Evolutionary conservation across 2,888 invertebrate genomes (phyloP).

Genomic region (Noctua comes): DNA sequence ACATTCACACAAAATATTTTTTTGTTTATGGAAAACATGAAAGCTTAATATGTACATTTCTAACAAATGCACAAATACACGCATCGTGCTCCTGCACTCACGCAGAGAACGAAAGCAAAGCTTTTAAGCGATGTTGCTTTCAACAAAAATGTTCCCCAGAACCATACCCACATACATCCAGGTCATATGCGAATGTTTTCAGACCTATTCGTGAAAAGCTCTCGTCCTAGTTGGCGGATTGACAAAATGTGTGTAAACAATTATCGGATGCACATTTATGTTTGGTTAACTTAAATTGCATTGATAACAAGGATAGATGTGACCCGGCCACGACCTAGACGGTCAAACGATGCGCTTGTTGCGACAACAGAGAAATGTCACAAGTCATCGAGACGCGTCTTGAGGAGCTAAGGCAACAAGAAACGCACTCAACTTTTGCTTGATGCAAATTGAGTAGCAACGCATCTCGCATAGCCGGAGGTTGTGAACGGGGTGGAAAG

Average conservation of each 20-base stretch:
- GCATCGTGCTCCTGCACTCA: not conserved
- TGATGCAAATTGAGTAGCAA: not conserved
- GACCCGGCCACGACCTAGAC: not conserved
- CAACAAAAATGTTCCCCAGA: slow-evolving; percentile 18
- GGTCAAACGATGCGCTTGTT: not conserved
- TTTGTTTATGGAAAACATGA: no score
- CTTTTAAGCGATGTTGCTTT: slow-evolving; percentile 13
- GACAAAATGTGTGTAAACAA: slow-evolving; percentile 54
- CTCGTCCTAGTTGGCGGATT: slow-evolving; percentile 44
- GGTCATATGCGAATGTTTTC: slow-evolving; percentile 31
- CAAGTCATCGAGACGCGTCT: not conserved
- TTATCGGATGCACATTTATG: slow-evolving; percentile 30
- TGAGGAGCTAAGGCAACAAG: not conserved
- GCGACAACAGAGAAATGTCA: not conserved
- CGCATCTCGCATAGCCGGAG: not conserved
- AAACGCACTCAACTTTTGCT: no score
- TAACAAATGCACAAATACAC: not conserved
- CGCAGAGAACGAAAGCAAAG: slow-evolving; percentile 18
- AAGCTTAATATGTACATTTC: no score
- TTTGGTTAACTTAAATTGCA: slow-evolving; percentile 22
- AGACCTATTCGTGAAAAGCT: slow-evolving; percentile 20
- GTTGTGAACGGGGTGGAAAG: not conserved
- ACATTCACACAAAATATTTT: no score
- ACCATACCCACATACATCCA: slow-evolving; percentile 2
- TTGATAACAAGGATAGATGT: not conserved